These are phyloP conservation scores for Nomada lathburiana DNA, from an alignment of 2,888 invertebrate species.

Conservation along the genomic window DNA sequence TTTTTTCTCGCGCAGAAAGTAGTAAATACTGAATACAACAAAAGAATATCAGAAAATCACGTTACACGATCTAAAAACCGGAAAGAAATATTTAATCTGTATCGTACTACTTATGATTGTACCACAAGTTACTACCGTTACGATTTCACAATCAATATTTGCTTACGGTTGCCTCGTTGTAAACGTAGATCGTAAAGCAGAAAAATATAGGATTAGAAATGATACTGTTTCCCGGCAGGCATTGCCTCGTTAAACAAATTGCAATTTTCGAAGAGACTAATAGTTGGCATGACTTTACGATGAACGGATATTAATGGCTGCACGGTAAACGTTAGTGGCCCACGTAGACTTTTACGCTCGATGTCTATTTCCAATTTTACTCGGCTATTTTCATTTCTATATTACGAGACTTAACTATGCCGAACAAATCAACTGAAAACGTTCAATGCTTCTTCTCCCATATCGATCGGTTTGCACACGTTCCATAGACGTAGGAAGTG, in stretches of 20 bases:
- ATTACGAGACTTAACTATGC: not conserved
- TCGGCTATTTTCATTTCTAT: constrained; percentile 15
- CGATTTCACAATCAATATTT: not conserved
- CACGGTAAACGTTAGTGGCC: not conserved
- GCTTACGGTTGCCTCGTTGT: not conserved
- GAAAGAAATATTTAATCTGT: constrained; percentile 1
- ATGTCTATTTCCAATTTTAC: constrained; percentile 29
- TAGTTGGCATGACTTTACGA: constrained; percentile 27
- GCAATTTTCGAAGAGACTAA: constrained; percentile 9
- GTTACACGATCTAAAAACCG: too few species aligned
- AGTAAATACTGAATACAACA: too few species aligned
- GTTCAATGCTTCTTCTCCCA: not conserved
- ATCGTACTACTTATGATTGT: not conserved
- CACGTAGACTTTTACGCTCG: constrained; percentile 18
- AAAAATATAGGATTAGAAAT: not conserved
- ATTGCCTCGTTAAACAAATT: constrained; percentile 15
- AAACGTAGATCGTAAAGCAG: not conserved
- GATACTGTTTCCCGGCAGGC: not conserved
- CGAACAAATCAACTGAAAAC: not conserved
- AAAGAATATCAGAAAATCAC: too few species aligned
- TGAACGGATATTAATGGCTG: constrained; percentile 16
- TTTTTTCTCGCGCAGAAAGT: too few species aligned
- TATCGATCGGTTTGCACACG: not conserved
- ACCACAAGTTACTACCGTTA: not conserved
- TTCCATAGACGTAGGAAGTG: not conserved